A percentile compares a stretch with the other conserved stretches of the same genome.
These are phyloP conservation scores for Nasua narica DNA, from an alignment of 2,797 vertebrate genomes.

Conservation along the genomic window DNA sequence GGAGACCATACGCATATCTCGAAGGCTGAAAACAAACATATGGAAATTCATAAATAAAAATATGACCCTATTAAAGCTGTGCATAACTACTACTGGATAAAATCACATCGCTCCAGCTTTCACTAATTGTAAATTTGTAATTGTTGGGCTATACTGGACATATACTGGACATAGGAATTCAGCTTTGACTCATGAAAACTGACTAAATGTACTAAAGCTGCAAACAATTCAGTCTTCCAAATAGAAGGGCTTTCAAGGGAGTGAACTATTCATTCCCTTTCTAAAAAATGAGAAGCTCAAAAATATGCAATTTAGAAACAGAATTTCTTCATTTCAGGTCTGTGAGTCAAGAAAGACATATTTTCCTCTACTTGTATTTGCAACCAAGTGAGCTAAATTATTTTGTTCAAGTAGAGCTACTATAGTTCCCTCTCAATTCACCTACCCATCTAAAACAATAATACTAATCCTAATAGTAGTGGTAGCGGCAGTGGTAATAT, in stretches of 20 bases:
- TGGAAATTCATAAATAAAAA: not conserved
- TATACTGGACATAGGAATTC: not conserved
- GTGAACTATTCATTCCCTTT: not conserved
- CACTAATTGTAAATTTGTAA: not conserved
- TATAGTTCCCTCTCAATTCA: not conserved
- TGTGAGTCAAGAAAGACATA: not conserved
- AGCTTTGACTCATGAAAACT: not conserved
- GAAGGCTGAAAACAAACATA: not conserved
- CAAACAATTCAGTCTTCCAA: not conserved
- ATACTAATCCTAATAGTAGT: not conserved
- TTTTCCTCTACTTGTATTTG: not conserved
- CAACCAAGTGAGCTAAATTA: not conserved
- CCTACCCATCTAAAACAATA: not conserved
- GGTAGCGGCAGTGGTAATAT: not conserved
- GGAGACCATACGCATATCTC: accelerated
- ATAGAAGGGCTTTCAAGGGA: not conserved
- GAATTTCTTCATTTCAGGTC: not conserved
- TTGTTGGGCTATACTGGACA: not conserved
- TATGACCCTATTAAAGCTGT: not conserved
- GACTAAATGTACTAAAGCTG: not conserved
- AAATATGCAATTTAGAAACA: not conserved
- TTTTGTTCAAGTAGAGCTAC: not conserved
- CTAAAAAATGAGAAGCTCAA: not conserved
- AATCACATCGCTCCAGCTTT: not conserved
- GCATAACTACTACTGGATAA: not conserved